phyloP scores from a whole-genome alignment of 2,797 vertebrate species.

The Notamacropus eugenii region DNA sequence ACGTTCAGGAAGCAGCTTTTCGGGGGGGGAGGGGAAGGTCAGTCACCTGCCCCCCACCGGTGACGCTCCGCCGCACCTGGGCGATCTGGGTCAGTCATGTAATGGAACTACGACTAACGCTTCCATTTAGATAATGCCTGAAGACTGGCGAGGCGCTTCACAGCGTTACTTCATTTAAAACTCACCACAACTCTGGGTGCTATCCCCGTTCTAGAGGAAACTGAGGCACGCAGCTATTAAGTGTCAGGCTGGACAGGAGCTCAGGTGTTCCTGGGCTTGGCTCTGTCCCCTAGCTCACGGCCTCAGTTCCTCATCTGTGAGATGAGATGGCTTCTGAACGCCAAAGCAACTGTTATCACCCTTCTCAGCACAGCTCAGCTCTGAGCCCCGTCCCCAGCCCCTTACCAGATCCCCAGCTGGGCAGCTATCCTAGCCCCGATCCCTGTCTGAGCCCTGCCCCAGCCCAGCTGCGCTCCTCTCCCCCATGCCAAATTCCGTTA shows the following conservation, averaged over 20 bases:
- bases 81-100: neutral
- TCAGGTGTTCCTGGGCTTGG: neutral
- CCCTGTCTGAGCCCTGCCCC: neutral
- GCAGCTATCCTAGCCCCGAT: too few relatives aligned
- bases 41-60: neutral
- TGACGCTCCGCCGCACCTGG: neutral
- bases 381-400: neutral
- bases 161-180: neutral
- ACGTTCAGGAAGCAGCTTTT: constrained; percentile 87
- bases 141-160: neutral
- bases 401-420: neutral
- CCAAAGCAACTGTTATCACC: neutral
- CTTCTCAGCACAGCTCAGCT: neutral
- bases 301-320: too few relatives aligned
- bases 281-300: neutral
- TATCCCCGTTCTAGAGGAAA: neutral
- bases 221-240: neutral
- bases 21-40: constrained; percentile 11
- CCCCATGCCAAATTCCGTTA: neutral
- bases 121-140: too few relatives aligned
- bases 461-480: too few relatives aligned
- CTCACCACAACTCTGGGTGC: neutral
- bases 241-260: neutral
- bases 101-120: neutral
- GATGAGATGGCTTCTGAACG: neutral